These are phyloP conservation scores for Zophobas morio DNA, from an alignment of 1,140 invertebrate species.

Conservation along the genomic window DNA sequence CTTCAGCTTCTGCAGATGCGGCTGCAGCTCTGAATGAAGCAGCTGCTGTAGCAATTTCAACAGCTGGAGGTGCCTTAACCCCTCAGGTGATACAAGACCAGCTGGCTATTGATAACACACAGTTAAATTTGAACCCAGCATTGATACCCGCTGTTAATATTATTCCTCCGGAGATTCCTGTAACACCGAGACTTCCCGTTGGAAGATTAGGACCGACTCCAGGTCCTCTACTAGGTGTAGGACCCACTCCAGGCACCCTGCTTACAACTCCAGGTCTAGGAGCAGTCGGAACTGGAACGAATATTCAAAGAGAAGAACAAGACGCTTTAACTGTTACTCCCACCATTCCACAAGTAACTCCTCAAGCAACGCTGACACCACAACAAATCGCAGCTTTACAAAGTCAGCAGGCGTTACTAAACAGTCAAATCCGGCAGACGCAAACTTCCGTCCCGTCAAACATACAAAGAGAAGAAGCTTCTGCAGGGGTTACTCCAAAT, in stretches of 20 bases:
- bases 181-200: constrained; percentile 2
- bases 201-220: constrained; percentile 6
- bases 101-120: constrained; percentile 22
- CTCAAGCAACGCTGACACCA: background rate
- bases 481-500: background rate
- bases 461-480: background rate
- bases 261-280: constrained; percentile 23
- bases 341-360: background rate
- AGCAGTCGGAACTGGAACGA: background rate
- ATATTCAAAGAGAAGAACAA: constrained; percentile 17
- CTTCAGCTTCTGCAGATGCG: constrained; percentile 23
- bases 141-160: constrained; percentile 38
- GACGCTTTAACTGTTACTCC: constrained; percentile 6
- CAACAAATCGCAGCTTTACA: background rate
- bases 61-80: constrained; percentile 5
- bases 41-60: constrained; percentile 8
- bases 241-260: constrained; percentile 6
- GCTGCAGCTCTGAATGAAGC: background rate
- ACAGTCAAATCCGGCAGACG: too few species aligned
- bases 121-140: constrained; percentile 40
- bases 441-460: background rate
- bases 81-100: constrained; percentile 11
- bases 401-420: background rate
- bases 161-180: constrained; percentile 49
- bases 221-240: background rate